These are phyloP conservation scores for Heliangelus exortis DNA, from an alignment of 2,797 vertebrate species.

Conservation along the genomic window DNA sequence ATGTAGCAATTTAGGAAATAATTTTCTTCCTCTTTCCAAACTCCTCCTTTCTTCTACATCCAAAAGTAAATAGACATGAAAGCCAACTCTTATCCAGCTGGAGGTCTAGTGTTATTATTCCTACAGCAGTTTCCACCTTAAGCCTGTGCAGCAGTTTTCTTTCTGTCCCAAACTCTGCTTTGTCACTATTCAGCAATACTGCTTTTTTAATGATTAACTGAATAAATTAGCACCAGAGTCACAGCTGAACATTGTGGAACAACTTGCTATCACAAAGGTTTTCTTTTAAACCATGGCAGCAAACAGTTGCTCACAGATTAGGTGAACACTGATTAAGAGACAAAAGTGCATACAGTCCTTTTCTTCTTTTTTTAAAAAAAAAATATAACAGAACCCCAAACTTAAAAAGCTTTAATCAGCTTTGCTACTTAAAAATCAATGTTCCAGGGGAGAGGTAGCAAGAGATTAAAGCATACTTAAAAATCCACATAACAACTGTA, in stretches of 20 bases:
- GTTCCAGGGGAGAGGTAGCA: background rate
- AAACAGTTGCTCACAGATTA: background rate
- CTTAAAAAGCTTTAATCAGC: slow-evolving; percentile 14
- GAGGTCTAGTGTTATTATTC: background rate
- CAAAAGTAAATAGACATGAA: background rate
- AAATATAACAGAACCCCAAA: background rate
- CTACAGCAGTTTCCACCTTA: slow-evolving; percentile 2
- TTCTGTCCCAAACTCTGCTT: background rate
- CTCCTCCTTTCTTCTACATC: background rate
- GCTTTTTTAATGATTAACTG: slow-evolving; percentile 45
- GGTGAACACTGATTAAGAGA: background rate
- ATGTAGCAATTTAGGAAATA: background rate
- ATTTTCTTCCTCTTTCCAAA: slow-evolving; percentile 15
- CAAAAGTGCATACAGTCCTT: background rate
- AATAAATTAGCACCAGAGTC: slow-evolving; percentile 11
- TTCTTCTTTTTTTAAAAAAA: background rate
- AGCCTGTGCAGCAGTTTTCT: background rate
- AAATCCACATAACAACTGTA: background rate
- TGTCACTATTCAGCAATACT: background rate
- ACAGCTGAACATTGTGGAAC: background rate
- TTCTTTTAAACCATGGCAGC: slow-evolving; percentile 2
- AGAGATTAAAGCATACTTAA: slow-evolving; percentile 27
- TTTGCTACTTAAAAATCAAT: slow-evolving; percentile 15
- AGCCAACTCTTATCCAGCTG: background rate
- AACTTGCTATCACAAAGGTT: background rate